A percentile compares a stretch with the other conserved stretches of the same genome.
Evolutionary conservation across 1,140 invertebrate species (phyloP).

Genomic region (Drosophila subobscura): DNA sequence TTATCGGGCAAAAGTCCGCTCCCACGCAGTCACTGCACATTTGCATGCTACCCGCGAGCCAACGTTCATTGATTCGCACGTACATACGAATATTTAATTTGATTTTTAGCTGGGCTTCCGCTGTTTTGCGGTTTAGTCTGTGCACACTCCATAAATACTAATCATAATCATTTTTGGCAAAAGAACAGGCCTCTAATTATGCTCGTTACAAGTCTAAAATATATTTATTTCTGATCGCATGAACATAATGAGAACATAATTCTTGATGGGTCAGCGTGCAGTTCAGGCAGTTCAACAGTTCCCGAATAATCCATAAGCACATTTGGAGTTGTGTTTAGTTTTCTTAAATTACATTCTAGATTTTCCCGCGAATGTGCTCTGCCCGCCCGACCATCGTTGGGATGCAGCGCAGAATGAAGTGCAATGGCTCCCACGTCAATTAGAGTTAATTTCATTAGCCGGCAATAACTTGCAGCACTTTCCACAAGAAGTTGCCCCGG

Average conservation of each 20-base stretch:
- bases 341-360: no score
- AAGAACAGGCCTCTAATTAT: no score
- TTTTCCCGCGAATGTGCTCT: no score
- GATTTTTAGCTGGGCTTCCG: conserved; percentile 49
- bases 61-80: conserved; percentile 31
- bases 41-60: neutral
- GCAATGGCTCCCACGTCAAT: conserved; percentile 68
- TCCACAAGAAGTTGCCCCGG: conserved; percentile 53
- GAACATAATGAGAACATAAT: no score
- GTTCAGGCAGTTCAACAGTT: no score
- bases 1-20: conserved; percentile 3
- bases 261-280: no score
- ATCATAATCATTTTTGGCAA: conserved; percentile 23
- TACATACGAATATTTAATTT: conserved; percentile 45
- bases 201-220: no score
- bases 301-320: no score
- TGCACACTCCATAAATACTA: conserved; percentile 33
- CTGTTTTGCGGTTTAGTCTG: conserved; percentile 28
- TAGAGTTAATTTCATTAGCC: conserved; percentile 80
- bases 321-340: no score
- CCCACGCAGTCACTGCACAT: neutral
- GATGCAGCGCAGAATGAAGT: neutral
- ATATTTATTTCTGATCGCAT: no score
- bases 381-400: no score
- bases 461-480: conserved; percentile 78